Evolutionary conservation across 2,113 vertebrate species (phyloP).

Genomic region (zebrafish (Danio rerio)): GRCz12tu NC_133176.1:25126501-25127000

Average conservation of each 20-base stretch:
- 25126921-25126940: slow-evolving; percentile 82
- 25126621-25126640: slow-evolving; percentile 86
- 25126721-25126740: not conserved
- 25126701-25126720: not conserved
- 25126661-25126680: slow-evolving; percentile 88
- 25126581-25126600: slow-evolving; percentile 92
- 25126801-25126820: not conserved
- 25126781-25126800: not conserved
- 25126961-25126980: too few species aligned
- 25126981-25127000: not conserved
- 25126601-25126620: slow-evolving; percentile 87
- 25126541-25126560: slow-evolving; percentile 88
- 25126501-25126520: not conserved
- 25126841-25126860: slow-evolving; percentile 95
- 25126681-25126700: slow-evolving; percentile 83
- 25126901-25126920: slow-evolving; percentile 92
- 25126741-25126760: too few species aligned
- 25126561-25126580: slow-evolving; percentile 90
- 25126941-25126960: not conserved
- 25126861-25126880: slow-evolving; percentile 89
- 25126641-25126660: slow-evolving; percentile 90
- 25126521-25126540: slow-evolving; percentile 41
- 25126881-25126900: slow-evolving; percentile 92
- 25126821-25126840: slow-evolving; percentile 34
- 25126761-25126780: too few species aligned